phyloP scores from a whole-genome alignment of 2,888 invertebrate species.

The Pristionchus fissidentatus region DNA sequence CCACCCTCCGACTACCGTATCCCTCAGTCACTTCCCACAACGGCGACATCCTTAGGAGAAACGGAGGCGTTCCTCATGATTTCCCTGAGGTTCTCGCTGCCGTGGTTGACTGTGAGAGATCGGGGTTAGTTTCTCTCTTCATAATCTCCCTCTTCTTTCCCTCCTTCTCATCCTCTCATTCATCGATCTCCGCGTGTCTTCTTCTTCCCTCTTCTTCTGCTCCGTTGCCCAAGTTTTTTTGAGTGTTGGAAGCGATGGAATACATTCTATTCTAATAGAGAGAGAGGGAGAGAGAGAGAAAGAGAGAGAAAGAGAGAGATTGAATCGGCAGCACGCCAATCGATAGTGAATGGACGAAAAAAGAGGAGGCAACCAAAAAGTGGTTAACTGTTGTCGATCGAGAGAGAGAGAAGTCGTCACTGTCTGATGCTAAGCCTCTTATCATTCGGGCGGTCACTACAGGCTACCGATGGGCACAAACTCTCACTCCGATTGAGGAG shows the following conservation, averaged over 20 bases:
- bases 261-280: neutral
- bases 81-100: constrained; percentile 50
- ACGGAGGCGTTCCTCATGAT: neutral
- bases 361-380: neutral
- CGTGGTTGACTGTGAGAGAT: constrained; percentile 36
- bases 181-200: neutral
- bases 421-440: constrained; percentile 27
- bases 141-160: neutral
- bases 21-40: constrained; percentile 34
- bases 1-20: neutral
- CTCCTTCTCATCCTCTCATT: neutral
- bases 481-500: too few species aligned
- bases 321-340: neutral
- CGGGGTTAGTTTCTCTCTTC: neutral
- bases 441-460: constrained; percentile 8
- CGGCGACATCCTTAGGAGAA: constrained; percentile 49
- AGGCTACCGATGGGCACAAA: neutral
- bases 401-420: neutral
- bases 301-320: neutral
- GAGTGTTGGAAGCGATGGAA: neutral
- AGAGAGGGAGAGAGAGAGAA: constrained; percentile 9
- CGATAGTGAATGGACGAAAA: neutral
- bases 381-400: neutral
- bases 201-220: constrained; percentile 6
- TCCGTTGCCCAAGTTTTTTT: neutral